Evolutionary conservation across 2,888 invertebrate species (phyloP).

Genomic region (Rhogogaster chlorosoma): DNA sequence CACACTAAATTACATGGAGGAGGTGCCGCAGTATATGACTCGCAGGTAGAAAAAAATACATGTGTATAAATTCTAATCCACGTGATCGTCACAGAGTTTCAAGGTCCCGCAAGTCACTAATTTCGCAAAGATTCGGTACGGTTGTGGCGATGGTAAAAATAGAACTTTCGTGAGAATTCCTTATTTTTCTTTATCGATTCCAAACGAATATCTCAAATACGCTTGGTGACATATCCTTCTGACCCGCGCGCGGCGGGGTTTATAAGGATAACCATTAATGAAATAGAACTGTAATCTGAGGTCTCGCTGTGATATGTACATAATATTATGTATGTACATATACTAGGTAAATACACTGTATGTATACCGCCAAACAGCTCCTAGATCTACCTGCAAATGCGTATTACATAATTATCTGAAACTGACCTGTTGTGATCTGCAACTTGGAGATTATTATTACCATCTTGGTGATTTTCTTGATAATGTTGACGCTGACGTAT

Average conservation of each 20-base stretch:
- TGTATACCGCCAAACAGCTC: background rate
- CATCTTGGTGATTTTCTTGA: conserved; percentile 54
- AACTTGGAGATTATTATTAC: conserved; percentile 60
- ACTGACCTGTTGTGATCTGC: conserved; percentile 52
- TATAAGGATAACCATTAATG: background rate
- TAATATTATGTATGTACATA: too few species aligned
- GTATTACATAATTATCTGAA: conserved; percentile 12
- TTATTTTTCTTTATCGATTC: background rate
- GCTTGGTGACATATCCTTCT: background rate
- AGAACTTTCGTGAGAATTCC: background rate
- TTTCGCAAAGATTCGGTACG: background rate
- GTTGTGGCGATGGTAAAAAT: background rate
- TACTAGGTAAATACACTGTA: background rate
- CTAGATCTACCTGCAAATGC: background rate
- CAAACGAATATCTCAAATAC: background rate
- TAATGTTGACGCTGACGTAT: conserved; percentile 49
- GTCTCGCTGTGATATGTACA: background rate
- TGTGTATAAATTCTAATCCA: background rate
- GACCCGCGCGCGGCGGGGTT: background rate
- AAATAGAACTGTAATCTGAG: background rate
- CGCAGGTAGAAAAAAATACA: background rate
- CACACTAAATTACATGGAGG: background rate
- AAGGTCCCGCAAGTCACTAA: background rate
- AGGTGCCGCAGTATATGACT: background rate
- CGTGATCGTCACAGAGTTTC: background rate